phyloP scores from a whole-genome alignment of 2,888 invertebrate genomes.

The Selenia dentaria region DNA sequence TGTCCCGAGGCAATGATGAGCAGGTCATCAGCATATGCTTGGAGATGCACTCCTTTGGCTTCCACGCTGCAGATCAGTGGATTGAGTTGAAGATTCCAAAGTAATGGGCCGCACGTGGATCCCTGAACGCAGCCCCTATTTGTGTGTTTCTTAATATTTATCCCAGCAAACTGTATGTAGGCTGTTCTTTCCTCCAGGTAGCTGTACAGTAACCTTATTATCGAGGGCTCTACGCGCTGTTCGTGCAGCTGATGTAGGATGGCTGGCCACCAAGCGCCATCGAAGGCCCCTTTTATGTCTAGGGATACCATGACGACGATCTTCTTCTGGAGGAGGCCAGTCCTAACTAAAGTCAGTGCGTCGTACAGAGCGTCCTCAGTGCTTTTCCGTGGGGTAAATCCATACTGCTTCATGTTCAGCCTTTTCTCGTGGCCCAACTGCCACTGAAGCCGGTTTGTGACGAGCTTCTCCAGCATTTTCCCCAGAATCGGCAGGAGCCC shows the following conservation, averaged over 20 bases:
- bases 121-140: not conserved
- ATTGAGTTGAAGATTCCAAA: not conserved
- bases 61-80: not conserved
- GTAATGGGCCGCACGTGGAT: not conserved
- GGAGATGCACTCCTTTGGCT: not conserved
- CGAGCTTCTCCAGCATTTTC: not conserved
- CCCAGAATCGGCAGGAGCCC: too few species aligned
- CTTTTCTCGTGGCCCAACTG: not conserved
- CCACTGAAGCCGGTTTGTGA: not conserved
- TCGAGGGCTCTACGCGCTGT: not conserved
- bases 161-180: not conserved
- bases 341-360: not conserved
- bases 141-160: not conserved
- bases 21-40: constrained; percentile 1
- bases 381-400: not conserved
- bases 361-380: not conserved
- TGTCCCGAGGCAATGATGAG: not conserved
- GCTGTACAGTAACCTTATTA: not conserved
- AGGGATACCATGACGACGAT: not conserved
- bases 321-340: not conserved
- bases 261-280: not conserved
- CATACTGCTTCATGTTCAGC: not conserved
- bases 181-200: not conserved
- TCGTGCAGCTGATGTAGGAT: not conserved
- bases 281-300: not conserved